phyloP scores from a whole-genome alignment of 2,113 vertebrate genomes.

The Hydrolagus affinis region DNA sequence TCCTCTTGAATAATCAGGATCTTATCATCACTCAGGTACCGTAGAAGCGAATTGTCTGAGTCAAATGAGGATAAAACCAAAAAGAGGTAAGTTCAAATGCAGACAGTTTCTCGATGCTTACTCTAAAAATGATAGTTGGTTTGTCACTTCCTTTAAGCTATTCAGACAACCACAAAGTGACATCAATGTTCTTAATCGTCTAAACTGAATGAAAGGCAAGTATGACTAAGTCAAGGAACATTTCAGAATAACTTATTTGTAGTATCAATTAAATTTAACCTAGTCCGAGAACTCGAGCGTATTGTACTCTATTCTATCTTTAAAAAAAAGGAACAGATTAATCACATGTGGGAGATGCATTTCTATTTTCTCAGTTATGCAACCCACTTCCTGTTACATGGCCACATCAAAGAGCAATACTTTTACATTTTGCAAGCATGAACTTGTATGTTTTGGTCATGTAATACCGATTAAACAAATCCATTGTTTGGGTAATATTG shows the following conservation, averaged over 20 bases:
- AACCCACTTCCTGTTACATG: neutral
- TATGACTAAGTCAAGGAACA: neutral
- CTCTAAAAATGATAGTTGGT: neutral
- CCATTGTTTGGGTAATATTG: no score
- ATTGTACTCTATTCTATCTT: neutral
- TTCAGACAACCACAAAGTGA: conserved; percentile 13
- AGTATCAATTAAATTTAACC: neutral
- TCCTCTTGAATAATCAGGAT: conserved; percentile 76
- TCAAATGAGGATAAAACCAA: conserved; percentile 44
- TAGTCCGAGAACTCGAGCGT: neutral
- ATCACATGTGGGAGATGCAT: no score
- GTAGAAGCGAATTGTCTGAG: conserved; percentile 76
- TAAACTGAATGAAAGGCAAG: neutral
- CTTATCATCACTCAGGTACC: conserved; percentile 78
- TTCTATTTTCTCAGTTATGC: neutral
- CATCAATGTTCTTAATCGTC: neutral
- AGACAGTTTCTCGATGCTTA: neutral
- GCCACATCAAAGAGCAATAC: neutral
- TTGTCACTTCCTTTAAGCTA: conserved; percentile 9
- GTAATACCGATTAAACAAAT: neutral
- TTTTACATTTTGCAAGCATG: neutral
- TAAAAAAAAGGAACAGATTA: neutral
- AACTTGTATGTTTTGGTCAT: neutral
- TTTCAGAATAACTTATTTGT: conserved; percentile 5
- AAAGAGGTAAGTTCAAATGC: conserved; percentile 8